Evolutionary conservation across 2,888 invertebrate genomes (phyloP).

Genomic region (Coelogynopora nodosa): DNA sequence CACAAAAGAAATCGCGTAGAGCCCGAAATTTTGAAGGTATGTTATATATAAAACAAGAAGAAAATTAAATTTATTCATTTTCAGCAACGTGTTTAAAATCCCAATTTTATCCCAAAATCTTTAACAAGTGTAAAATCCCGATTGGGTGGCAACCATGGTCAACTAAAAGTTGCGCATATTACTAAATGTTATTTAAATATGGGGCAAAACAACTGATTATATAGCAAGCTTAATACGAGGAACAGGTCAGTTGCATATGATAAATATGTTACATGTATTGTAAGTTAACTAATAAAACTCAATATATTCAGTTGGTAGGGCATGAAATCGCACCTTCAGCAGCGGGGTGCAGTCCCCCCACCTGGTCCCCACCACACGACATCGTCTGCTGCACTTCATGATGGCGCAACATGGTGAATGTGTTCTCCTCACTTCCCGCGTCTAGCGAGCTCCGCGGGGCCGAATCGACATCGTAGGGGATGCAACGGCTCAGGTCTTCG

Average conservation of each 20-base stretch:
- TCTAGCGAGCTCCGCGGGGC: not conserved
- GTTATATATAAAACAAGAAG: not conserved
- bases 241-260: too few species aligned
- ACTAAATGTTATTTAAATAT: too few species aligned
- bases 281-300: too few species aligned
- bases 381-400: not conserved
- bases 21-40: not conserved
- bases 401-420: not conserved
- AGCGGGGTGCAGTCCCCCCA: too few species aligned
- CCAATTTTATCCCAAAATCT: not conserved
- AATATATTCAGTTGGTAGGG: too few species aligned
- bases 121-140: not conserved
- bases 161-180: too few species aligned
- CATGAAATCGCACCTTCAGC: too few species aligned
- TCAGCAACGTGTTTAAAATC: not conserved
- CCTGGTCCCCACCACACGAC: not conserved
- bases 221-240: too few species aligned
- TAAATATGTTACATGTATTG: too few species aligned
- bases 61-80: not conserved
- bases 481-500: slow-evolving; percentile 32
- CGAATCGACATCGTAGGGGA: slow-evolving; percentile 32
- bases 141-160: too few species aligned
- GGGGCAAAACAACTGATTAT: too few species aligned
- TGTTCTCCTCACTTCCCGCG: not conserved
- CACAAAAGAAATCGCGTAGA: too few species aligned